Conservation (phyloP, 1,140 invertebrate species). For the Nilaparvata lugens region DNA sequence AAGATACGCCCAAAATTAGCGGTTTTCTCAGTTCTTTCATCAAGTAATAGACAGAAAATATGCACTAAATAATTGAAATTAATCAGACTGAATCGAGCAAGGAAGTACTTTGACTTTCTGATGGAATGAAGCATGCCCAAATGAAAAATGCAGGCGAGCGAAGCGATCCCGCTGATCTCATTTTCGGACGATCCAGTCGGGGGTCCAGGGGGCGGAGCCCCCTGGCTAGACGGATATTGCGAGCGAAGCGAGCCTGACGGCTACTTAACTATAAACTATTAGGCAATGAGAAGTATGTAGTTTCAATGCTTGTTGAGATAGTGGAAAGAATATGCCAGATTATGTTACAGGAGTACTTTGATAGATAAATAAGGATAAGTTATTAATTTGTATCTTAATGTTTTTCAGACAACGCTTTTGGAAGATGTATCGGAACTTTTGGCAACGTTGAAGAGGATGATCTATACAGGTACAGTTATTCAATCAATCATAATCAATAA, state of each 20-base stretch:
- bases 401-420: constrained; percentile 70
- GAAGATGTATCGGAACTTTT: constrained; percentile 53
- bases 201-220: too few species aligned
- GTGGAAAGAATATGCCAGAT: not conserved
- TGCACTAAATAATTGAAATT: too few species aligned
- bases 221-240: too few species aligned
- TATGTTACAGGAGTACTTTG: not conserved
- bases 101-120: too few species aligned
- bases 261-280: not conserved
- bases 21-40: too few species aligned
- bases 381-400: constrained; percentile 16
- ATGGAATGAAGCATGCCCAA: too few species aligned
- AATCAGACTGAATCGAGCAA: too few species aligned
- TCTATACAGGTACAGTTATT: constrained; percentile 45
- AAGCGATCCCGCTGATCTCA: too few species aligned
- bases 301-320: not conserved
- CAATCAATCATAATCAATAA: not conserved
- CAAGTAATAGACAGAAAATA: too few species aligned
- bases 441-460: constrained; percentile 49
- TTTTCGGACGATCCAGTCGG: too few species aligned
- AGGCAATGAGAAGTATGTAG: not conserved
- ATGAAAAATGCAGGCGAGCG: not conserved
- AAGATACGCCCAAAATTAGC: too few species aligned
- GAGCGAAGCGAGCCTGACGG: not conserved
- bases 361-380: constrained; percentile 7